phyloP scores from a whole-genome alignment of 1,140 invertebrate genomes.

The Papilio aristodemus region DNA sequence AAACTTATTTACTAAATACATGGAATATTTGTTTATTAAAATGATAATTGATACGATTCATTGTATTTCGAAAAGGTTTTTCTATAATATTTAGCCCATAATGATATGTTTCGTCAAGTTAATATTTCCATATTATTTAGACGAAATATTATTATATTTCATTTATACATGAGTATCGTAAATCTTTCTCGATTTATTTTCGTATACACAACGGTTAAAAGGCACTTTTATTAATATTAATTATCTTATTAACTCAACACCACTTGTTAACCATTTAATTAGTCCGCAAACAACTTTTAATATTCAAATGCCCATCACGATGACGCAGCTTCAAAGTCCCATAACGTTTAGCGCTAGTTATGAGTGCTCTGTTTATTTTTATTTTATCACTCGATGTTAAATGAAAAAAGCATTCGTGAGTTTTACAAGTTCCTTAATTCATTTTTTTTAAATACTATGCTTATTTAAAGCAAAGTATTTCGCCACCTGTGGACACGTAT shows the following conservation, averaged over 20 bases:
- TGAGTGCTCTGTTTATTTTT: slow-evolving; percentile 9
- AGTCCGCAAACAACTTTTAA: slow-evolving; percentile 32
- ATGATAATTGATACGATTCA: neutral
- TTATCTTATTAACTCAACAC: slow-evolving; percentile 31
- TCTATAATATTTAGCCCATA: no score
- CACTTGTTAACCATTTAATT: slow-evolving; percentile 48
- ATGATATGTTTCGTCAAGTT: no score
- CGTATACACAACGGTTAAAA: neutral
- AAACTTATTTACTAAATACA: no score
- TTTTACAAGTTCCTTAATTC: neutral
- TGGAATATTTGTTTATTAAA: neutral
- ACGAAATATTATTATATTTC: neutral
- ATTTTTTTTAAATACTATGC: neutral
- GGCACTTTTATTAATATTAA: slow-evolving; percentile 29
- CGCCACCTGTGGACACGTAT: no score
- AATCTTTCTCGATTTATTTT: neutral
- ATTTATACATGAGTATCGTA: neutral
- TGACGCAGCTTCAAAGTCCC: slow-evolving; percentile 51
- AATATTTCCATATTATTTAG: neutral
- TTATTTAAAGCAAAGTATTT: no score
- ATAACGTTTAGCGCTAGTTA: slow-evolving; percentile 41
- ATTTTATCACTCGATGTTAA: slow-evolving; percentile 13
- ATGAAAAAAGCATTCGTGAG: neutral
- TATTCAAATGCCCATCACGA: slow-evolving; percentile 45
- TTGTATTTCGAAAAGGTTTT: no score